These are phyloP conservation scores for Coccyzus lansbergi DNA, from an alignment of 2,797 vertebrate species.

Conservation along the genomic window DNA sequence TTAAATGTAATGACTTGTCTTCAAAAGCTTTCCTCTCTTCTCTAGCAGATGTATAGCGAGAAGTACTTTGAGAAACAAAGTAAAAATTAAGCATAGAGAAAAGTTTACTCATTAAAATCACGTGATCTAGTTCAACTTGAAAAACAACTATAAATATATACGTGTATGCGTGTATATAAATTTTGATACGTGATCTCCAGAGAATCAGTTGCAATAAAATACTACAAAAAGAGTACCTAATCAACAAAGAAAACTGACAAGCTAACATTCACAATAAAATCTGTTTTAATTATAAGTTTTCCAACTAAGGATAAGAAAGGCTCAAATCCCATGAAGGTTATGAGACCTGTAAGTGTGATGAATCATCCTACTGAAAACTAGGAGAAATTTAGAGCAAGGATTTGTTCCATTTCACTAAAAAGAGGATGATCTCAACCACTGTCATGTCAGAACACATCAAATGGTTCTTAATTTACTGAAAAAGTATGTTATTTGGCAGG, in stretches of 20 bases:
- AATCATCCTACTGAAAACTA: background rate
- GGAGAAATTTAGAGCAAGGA: background rate
- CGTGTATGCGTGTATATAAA: background rate
- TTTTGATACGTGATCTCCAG: background rate
- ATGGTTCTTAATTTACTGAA: background rate
- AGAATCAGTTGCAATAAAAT: background rate
- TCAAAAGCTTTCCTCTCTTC: slow-evolving; percentile 53
- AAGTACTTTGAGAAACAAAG: slow-evolving; percentile 56
- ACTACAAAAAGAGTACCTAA: background rate
- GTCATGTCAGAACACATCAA: background rate
- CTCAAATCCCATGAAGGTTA: background rate
- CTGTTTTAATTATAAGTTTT: background rate
- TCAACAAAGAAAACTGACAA: background rate
- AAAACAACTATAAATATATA: background rate
- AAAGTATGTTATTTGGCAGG: background rate
- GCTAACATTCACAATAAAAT: background rate
- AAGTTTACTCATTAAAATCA: background rate
- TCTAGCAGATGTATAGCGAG: slow-evolving; percentile 24
- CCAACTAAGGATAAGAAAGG: background rate
- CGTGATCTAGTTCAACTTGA: background rate
- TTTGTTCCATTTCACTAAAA: background rate
- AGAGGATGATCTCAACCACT: background rate
- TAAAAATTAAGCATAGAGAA: background rate
- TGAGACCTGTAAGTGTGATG: background rate
- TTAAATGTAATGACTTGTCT: slow-evolving; percentile 52